phyloP scores from a whole-genome alignment of 2,888 invertebrate genomes.

The Periphyllus acericola region DNA sequence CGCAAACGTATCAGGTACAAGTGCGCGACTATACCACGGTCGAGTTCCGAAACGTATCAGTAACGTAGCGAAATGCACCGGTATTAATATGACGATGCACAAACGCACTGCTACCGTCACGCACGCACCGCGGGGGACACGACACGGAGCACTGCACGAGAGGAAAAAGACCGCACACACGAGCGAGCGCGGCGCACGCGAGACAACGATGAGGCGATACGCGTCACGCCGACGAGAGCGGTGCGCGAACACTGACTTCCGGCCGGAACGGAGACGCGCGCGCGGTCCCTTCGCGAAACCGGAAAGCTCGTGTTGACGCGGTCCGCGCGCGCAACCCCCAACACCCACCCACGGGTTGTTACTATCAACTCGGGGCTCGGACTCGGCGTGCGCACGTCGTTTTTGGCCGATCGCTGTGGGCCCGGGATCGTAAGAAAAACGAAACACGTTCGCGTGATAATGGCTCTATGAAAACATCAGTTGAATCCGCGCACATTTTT shows the following conservation, averaged over 20 bases:
- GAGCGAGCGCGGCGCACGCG: not conserved
- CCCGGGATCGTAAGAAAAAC: no score
- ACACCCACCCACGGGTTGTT: no score
- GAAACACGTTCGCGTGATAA: no score
- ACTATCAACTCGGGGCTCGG: not conserved
- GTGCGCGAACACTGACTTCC: slow-evolving; percentile 44
- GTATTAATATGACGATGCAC: no score
- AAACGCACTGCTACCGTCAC: not conserved
- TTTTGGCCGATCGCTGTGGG: not conserved
- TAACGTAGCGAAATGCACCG: no score
- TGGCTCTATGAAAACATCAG: no score
- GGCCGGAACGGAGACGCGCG: slow-evolving; percentile 33
- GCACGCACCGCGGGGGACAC: no score
- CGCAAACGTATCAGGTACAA: no score
- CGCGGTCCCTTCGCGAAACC: slow-evolving; percentile 35
- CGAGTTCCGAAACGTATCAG: no score
- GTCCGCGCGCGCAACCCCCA: not conserved
- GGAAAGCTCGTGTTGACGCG: slow-evolving; percentile 48
- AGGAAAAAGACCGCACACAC: not conserved
- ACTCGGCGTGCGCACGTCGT: not conserved
- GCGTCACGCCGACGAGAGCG: slow-evolving; percentile 13
- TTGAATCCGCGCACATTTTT: no score
- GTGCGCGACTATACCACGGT: no score
- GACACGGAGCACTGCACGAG: not conserved
- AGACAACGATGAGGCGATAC: slow-evolving; percentile 14